Percentiles rank a stretch among this genome's conserved stretches.
Conservation (phyloP, 2,113 vertebrate species). For the Lepus timidus region DNA sequence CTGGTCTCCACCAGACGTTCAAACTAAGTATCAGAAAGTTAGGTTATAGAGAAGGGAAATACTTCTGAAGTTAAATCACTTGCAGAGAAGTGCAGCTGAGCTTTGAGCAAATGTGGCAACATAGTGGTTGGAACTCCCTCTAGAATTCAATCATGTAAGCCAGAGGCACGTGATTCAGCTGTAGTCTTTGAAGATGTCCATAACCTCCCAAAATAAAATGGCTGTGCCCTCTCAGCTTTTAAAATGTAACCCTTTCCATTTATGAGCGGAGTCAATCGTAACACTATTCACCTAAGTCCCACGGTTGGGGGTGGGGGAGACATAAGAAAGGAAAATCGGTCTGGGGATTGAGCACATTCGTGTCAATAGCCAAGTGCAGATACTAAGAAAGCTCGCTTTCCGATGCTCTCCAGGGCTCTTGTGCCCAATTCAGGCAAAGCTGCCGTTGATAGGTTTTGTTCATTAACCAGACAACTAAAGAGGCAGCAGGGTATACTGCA, state of each 20-base stretch:
- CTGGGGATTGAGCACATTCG: neutral
- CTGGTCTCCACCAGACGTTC: neutral
- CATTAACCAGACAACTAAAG: neutral
- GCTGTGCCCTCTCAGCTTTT: slow-evolving; percentile 36
- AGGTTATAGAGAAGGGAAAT: neutral
- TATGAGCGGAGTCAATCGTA: neutral
- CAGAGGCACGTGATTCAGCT: slow-evolving; percentile 10
- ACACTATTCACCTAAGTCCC: slow-evolving; percentile 56
- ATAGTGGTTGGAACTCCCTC: neutral
- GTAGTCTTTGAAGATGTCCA: slow-evolving; percentile 56
- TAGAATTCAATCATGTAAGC: slow-evolving; percentile 30
- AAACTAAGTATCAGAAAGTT: slow-evolving; percentile 25
- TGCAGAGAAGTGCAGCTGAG: slow-evolving; percentile 43
- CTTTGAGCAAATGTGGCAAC: neutral
- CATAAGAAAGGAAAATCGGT: neutral
- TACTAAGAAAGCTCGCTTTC: neutral
- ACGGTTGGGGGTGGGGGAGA: neutral
- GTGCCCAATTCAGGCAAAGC: neutral
- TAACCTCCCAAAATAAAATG: slow-evolving; percentile 43
- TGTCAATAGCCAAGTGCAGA: neutral
- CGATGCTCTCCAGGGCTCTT: neutral
- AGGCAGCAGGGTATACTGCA: neutral
- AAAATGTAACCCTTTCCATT: slow-evolving; percentile 36
- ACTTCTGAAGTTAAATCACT: slow-evolving; percentile 51
- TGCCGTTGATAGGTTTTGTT: neutral